A percentile compares a stretch with the other conserved stretches of the same genome.
Conservation (phyloP, 1,140 invertebrate species). For the Caerostris darwini region DNA sequence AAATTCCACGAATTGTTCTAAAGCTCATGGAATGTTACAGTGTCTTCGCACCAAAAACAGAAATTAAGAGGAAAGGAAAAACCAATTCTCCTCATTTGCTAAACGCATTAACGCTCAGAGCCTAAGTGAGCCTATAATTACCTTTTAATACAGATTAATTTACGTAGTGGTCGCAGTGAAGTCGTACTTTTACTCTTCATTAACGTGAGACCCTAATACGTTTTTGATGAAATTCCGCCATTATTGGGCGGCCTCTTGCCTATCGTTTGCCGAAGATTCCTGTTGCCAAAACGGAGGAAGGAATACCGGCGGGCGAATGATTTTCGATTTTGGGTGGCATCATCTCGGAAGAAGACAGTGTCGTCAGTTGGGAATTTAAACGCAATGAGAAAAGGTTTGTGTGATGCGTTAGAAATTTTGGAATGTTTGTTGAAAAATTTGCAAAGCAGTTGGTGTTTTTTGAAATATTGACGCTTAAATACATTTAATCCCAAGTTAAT, state of each 20-base stretch:
- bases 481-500: too few relatives aligned
- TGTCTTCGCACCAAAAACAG: neutral
- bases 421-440: neutral
- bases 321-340: neutral
- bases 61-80: neutral
- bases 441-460: too few relatives aligned
- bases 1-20: too few relatives aligned
- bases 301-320: neutral
- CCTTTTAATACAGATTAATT: constrained; percentile 75
- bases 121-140: constrained; percentile 72
- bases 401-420: neutral
- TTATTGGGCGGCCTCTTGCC: constrained; percentile 55
- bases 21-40: neutral
- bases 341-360: neutral
- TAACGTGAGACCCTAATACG: constrained; percentile 59
- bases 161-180: constrained; percentile 45
- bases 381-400: neutral
- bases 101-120: constrained; percentile 52
- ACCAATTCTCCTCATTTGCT: constrained; percentile 15
- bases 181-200: constrained; percentile 60
- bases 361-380: neutral
- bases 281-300: constrained; percentile 12
- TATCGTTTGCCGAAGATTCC: constrained; percentile 29
- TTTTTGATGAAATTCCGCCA: constrained; percentile 75
- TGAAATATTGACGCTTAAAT: too few relatives aligned